Conservation (phyloP, 2,888 invertebrate genomes). For the Podotricha telesiphe region DNA sequence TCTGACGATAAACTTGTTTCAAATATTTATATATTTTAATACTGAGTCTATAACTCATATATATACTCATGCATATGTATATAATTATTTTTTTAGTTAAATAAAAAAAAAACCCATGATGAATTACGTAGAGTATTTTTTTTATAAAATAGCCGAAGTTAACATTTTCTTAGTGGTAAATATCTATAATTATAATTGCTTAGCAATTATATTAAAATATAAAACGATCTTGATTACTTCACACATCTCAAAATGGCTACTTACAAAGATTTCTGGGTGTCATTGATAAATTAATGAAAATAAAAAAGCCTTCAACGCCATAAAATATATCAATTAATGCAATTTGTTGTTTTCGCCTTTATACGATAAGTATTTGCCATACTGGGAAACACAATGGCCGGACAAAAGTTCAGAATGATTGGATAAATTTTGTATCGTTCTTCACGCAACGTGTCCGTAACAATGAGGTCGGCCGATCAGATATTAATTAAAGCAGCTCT, state of each 20-base stretch:
- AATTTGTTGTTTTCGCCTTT: conserved; percentile 47
- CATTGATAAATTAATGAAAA: conserved; percentile 1
- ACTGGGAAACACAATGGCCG: conserved; percentile 49
- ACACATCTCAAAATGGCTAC: no score
- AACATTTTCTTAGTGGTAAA: no score
- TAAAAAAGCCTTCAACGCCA: conserved; percentile 18
- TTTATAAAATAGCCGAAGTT: neutral
- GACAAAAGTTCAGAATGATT: conserved; percentile 56
- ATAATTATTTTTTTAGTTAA: no score
- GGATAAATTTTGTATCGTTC: conserved; percentile 55
- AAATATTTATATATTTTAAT: conserved; percentile 3
- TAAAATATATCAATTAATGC: conserved; percentile 40
- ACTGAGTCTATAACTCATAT: neutral
- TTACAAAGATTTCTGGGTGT: neutral
- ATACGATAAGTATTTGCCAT: conserved; percentile 44
- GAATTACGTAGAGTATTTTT: neutral
- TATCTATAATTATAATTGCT: no score
- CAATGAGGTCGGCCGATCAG: conserved; percentile 47
- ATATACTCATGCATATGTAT: no score
- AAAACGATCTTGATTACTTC: neutral
- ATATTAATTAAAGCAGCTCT: conserved; percentile 68
- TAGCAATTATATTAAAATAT: neutral
- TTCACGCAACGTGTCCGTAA: conserved; percentile 50
- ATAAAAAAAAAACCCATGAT: no score
- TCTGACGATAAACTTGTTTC: conserved; percentile 13